Conservation (phyloP, 2,113 vertebrate species). For the Grantiella picta region DNA sequence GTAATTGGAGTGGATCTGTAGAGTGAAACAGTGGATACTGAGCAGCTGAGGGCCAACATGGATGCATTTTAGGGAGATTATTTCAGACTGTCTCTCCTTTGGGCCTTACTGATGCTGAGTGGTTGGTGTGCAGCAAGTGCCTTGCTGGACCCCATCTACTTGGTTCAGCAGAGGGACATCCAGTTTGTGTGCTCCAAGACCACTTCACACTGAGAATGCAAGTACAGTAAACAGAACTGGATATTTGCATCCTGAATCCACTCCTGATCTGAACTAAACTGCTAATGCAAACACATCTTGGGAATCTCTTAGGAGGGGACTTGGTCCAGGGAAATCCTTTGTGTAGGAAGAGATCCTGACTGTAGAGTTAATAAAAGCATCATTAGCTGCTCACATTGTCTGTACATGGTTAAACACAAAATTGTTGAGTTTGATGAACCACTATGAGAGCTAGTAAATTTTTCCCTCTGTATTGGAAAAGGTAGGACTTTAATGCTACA, state of each 20-base stretch:
- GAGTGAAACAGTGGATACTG: not conserved
- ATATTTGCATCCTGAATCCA: not conserved
- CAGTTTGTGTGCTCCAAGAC: not conserved
- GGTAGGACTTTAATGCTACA: not conserved
- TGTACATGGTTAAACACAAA: not conserved
- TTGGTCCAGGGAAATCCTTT: not conserved
- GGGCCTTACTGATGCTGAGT: not conserved
- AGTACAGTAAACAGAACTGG: not conserved
- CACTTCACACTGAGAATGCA: not conserved
- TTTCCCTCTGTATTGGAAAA: not conserved
- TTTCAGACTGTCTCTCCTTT: rapidly evolving
- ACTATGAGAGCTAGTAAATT: not conserved
- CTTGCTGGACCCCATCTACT: not conserved
- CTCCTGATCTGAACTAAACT: not conserved
- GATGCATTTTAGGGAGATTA: not conserved
- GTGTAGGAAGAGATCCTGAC: not conserved
- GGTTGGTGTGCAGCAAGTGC: not conserved
- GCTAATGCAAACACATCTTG: not conserved
- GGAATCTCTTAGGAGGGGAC: not conserved
- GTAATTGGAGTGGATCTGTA: not conserved
- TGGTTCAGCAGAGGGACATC: not conserved
- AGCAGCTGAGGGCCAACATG: not conserved
- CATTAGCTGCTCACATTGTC: not conserved
- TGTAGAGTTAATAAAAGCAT: not conserved
- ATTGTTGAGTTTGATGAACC: not conserved